Evolutionary conservation across 2,888 invertebrate species (phyloP).

Genomic region (Arge pagana): DNA sequence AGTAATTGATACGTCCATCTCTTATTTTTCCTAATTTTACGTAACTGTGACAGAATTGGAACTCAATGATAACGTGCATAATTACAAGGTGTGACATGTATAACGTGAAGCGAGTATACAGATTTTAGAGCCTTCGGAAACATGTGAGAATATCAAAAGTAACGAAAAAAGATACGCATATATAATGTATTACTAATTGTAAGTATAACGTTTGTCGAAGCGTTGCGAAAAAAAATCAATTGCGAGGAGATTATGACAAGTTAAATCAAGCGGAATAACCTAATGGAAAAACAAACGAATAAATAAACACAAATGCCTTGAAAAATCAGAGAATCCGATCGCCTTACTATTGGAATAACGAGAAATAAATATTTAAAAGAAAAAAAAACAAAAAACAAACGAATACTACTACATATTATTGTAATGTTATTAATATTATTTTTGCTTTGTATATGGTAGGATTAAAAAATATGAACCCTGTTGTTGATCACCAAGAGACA

Average conservation of each 20-base stretch:
- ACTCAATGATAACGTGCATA: too few species aligned
- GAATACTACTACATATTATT: slow-evolving; percentile 34
- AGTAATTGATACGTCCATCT: slow-evolving; percentile 36
- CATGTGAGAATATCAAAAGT: slow-evolving; percentile 2
- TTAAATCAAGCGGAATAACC: slow-evolving; percentile 5
- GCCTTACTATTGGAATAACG: slow-evolving; percentile 33
- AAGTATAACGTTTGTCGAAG: background rate
- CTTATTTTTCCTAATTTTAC: slow-evolving; percentile 23
- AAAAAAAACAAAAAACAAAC: slow-evolving; percentile 30
- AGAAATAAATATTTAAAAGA: slow-evolving; percentile 27
- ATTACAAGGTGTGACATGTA: too few species aligned
- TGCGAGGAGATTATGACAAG: slow-evolving; percentile 11
- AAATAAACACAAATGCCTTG: slow-evolving; percentile 33
- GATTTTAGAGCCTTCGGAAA: too few species aligned
- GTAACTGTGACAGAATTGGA: too few species aligned
- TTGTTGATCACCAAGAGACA: slow-evolving; percentile 1
- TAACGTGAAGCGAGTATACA: too few species aligned
- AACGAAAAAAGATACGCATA: background rate
- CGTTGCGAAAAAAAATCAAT: slow-evolving; percentile 10
- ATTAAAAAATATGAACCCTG: slow-evolving; percentile 8
- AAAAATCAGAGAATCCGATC: slow-evolving; percentile 36
- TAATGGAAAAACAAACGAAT: slow-evolving; percentile 8
- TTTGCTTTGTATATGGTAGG: slow-evolving; percentile 46
- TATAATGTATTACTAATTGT: background rate
- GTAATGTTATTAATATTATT: slow-evolving; percentile 44